A percentile compares a stretch with the other conserved stretches of the same genome.
These are phyloP conservation scores for Montipora capitata DNA, from an alignment of 92 coral and sea anemone genomes.

Conservation along the genomic window DNA sequence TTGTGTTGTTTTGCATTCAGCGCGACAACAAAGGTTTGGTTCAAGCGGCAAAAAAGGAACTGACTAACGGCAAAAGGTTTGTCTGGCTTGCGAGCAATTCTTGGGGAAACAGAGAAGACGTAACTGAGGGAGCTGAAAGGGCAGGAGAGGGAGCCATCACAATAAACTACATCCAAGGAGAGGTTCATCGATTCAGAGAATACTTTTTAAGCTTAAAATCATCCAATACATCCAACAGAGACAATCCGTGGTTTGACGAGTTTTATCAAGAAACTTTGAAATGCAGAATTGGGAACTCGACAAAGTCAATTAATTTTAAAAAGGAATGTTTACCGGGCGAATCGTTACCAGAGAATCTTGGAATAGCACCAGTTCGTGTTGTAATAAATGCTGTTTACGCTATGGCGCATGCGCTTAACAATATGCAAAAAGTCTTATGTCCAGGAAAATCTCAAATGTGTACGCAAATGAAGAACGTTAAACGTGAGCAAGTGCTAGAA, in stretches of 20 bases:
- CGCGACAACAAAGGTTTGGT: slow-evolving; percentile 92
- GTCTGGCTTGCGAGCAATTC: slow-evolving; percentile 95
- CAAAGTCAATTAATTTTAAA: slow-evolving; percentile 50
- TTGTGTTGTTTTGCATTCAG: slow-evolving; percentile 93
- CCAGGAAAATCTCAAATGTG: slow-evolving; percentile 69
- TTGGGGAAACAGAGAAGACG: slow-evolving; percentile 94
- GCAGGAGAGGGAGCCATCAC: slow-evolving; percentile 93
- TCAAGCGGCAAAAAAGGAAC: slow-evolving; percentile 79
- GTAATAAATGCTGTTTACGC: slow-evolving; percentile 95
- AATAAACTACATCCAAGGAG: slow-evolving; percentile 90
- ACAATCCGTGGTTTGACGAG: slow-evolving; percentile 90
- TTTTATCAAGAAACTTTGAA: slow-evolving; percentile 84
- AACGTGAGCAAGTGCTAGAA: slow-evolving; percentile 71
- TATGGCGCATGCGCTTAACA: slow-evolving; percentile 87
- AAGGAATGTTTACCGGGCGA: slow-evolving; percentile 66
- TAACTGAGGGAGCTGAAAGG: slow-evolving; percentile 87
- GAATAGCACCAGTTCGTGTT: slow-evolving; percentile 91
- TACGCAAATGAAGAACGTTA: slow-evolving; percentile 61
- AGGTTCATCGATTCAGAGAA: slow-evolving; percentile 75
- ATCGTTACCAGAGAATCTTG: slow-evolving; percentile 54
- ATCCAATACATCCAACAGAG: slow-evolving; percentile 31
- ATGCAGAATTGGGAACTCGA: slow-evolving; percentile 73
- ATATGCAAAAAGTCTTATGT: slow-evolving; percentile 83
- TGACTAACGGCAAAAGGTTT: slow-evolving; percentile 60
- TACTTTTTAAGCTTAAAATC: slow-evolving; percentile 71